A percentile compares a stretch with the other conserved stretches of the same genome.
phyloP scores from a whole-genome alignment of 2,113 vertebrate genomes.

The Perognathus longimembris region DNA sequence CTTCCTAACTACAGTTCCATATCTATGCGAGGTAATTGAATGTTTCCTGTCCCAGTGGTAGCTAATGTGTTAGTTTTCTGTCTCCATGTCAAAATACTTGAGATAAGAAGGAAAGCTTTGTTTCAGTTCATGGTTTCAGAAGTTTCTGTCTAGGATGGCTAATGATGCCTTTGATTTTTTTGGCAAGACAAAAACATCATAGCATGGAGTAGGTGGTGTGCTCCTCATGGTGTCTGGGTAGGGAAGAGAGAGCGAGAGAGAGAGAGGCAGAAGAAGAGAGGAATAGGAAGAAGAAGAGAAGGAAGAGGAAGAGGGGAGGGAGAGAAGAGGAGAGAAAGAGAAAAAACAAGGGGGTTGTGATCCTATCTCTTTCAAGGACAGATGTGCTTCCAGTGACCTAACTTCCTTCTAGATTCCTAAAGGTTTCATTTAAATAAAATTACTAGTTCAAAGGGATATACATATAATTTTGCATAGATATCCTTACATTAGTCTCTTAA shows the following conservation, averaged over 20 bases:
- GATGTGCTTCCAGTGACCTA: not conserved
- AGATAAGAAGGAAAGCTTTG: not conserved
- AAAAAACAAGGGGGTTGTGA: too few relatives aligned
- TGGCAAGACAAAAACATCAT: not conserved
- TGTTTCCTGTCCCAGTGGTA: not conserved
- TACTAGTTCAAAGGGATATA: not conserved
- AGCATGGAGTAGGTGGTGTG: not conserved
- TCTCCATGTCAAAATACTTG: not conserved
- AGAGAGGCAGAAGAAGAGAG: too few relatives aligned
- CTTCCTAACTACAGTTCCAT: not conserved
- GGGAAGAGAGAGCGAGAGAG: too few relatives aligned
- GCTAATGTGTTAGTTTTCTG: not conserved
- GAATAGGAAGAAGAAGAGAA: too few relatives aligned
- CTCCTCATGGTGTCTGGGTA: not conserved
- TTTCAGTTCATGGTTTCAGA: not conserved
- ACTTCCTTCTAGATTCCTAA: not conserved
- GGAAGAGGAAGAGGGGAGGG: too few relatives aligned
- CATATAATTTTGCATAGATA: not conserved
- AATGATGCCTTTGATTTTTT: not conserved
- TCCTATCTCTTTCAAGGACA: not conserved
- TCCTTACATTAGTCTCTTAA: not conserved
- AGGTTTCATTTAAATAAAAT: not conserved
- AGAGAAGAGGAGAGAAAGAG: not conserved
- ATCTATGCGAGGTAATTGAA: not conserved
- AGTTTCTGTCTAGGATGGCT: not conserved